Evolutionary conservation across 1,140 invertebrate species (phyloP).

Genomic region (Penaeus vannamei): DNA sequence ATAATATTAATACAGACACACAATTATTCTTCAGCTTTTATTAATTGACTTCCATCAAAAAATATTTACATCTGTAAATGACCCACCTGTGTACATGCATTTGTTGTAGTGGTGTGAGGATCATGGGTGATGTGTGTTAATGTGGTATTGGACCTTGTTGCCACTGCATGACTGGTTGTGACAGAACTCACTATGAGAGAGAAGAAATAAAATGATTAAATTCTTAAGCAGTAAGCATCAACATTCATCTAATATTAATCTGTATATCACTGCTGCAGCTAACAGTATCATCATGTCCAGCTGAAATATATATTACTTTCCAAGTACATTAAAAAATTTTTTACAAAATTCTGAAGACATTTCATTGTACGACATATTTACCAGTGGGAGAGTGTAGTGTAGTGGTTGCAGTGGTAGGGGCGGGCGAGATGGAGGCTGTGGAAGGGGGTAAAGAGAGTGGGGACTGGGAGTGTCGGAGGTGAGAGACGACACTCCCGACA

Average conservation of each 20-base stretch:
- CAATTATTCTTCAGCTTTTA: too few relatives aligned
- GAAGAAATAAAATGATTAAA: neutral
- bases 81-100: slow-evolving; percentile 55
- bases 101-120: slow-evolving; percentile 53
- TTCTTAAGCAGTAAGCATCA: neutral
- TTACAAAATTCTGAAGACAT: neutral
- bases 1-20: too few relatives aligned
- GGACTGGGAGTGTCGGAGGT: slow-evolving; percentile 58
- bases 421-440: slow-evolving; percentile 80
- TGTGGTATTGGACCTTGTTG: slow-evolving; percentile 50
- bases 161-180: slow-evolving; percentile 25
- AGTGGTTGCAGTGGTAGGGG: slow-evolving; percentile 72
- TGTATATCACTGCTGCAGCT: slow-evolving; percentile 4
- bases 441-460: slow-evolving; percentile 75
- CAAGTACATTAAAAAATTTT: neutral
- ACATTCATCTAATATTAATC: neutral
- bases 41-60: neutral
- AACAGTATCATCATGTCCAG: too few relatives aligned
- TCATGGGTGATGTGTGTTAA: slow-evolving; percentile 60
- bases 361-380: too few relatives aligned
- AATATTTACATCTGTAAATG: neutral
- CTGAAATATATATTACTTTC: too few relatives aligned
- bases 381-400: neutral
- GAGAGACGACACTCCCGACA: slow-evolving; percentile 48
- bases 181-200: slow-evolving; percentile 27